phyloP scores from a whole-genome alignment of 2,113 vertebrate genomes.

The Nothobranchius furzeri region DNA sequence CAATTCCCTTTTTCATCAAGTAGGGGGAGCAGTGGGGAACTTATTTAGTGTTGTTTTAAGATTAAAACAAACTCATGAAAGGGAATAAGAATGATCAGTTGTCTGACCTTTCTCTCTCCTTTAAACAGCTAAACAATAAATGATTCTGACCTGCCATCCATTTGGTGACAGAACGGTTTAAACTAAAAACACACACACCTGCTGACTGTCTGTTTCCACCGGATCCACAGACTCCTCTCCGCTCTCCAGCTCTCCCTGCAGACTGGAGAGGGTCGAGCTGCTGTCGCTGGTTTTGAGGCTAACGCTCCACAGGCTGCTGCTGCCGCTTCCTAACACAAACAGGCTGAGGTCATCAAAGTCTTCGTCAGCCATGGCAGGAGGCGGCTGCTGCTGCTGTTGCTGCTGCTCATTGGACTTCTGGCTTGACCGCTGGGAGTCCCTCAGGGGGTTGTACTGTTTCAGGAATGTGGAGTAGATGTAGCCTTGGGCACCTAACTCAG shows the following conservation, averaged over 20 bases:
- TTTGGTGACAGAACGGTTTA: no score
- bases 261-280: constrained; percentile 77
- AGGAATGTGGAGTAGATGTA: constrained; percentile 96
- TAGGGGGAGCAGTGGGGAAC: no score
- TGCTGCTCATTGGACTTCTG: constrained; percentile 50
- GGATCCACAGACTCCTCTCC: constrained; percentile 58
- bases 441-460: constrained; percentile 89
- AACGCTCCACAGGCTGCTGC: constrained; percentile 74
- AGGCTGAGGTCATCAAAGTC: constrained; percentile 95
- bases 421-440: constrained; percentile 69
- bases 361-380: constrained; percentile 65
- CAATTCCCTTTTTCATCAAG: no score
- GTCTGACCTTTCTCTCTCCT: no score
- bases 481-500: constrained; percentile 80
- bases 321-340: constrained; percentile 85
- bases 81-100: no score
- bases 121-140: no score
- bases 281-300: constrained; percentile 74
- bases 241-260: constrained; percentile 73
- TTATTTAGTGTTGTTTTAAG: no score
- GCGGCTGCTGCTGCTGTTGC: constrained; percentile 47
- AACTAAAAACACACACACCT: constrained; percentile 74
- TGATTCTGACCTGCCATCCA: no score
- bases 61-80: no score
- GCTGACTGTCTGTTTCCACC: constrained; percentile 75